Evolutionary conservation across 2,113 vertebrate genomes (phyloP).

Genomic region (Macaca nemestrina): DNA sequence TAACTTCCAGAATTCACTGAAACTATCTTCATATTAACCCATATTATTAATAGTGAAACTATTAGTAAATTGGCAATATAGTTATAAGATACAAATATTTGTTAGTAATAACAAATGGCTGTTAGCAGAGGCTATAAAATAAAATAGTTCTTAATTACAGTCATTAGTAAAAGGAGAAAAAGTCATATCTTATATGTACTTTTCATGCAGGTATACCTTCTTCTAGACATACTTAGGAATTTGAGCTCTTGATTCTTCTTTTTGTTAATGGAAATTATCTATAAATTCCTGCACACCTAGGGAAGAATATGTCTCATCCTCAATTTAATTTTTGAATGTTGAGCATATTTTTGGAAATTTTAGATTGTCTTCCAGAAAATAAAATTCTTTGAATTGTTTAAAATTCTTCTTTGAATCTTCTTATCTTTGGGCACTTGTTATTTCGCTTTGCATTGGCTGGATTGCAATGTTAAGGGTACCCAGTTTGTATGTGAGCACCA

Average conservation of each 20-base stretch:
- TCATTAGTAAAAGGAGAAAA: not conserved
- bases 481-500: not conserved
- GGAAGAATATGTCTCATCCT: not conserved
- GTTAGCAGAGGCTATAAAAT: not conserved
- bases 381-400: not conserved
- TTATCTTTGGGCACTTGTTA: not conserved
- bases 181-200: not conserved
- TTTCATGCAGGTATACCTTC: not conserved
- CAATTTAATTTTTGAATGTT: not conserved
- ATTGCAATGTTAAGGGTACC: not conserved
- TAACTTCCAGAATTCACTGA: conserved; percentile 5
- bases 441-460: not conserved
- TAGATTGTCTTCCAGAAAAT: not conserved
- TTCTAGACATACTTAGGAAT: conserved; percentile 24
- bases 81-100: conserved; percentile 19
- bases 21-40: not conserved
- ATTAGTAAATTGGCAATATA: not conserved
- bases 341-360: conserved; percentile 9
- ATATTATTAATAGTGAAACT: not conserved
- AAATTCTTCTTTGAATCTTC: not conserved
- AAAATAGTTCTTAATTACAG: conserved; percentile 46
- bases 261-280: conserved; percentile 25
- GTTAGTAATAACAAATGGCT: not conserved
- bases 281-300: conserved; percentile 28
- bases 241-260: conserved; percentile 10